These are phyloP conservation scores for Callopanchax toddi DNA, from an alignment of 2,113 vertebrate genomes.

Conservation along the genomic window DNA sequence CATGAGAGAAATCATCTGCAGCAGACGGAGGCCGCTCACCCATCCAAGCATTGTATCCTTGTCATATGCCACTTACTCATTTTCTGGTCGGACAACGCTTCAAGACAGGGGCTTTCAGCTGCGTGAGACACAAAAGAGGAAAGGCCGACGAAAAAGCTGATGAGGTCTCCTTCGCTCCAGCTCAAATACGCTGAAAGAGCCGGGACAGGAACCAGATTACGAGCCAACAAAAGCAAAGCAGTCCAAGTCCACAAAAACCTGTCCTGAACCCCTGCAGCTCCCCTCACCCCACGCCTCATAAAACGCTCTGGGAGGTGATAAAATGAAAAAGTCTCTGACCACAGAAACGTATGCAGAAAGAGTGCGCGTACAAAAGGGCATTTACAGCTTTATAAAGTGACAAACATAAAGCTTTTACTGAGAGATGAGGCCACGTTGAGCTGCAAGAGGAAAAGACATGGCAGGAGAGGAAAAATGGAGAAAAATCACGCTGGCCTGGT, in stretches of 20 bases:
- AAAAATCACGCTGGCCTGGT: constrained; percentile 84
- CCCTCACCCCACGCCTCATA: constrained; percentile 44
- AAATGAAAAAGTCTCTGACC: constrained; percentile 54
- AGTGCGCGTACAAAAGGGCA: constrained; percentile 68
- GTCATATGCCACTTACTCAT: constrained; percentile 80
- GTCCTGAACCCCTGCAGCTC: constrained; percentile 47
- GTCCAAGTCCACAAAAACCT: constrained; percentile 45
- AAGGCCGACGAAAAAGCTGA: constrained; percentile 66
- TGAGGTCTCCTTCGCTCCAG: constrained; percentile 55
- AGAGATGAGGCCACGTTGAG: constrained; percentile 79
- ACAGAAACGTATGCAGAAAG: constrained; percentile 76
- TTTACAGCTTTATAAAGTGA: constrained; percentile 77
- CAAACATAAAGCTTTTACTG: constrained; percentile 73
- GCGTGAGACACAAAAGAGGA: constrained; percentile 66
- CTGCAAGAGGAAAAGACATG: constrained; percentile 66
- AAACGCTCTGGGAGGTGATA: constrained; percentile 55
- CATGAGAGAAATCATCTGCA: constrained; percentile 68
- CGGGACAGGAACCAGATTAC: constrained; percentile 74
- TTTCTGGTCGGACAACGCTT: constrained; percentile 73
- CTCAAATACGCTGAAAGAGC: constrained; percentile 69
- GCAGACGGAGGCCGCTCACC: constrained; percentile 73
- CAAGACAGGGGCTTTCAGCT: constrained; percentile 62
- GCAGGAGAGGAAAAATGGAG: constrained; percentile 72
- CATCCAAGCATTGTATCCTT: constrained; percentile 75
- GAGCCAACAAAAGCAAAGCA: constrained; percentile 70